Evolutionary conservation across 2,888 invertebrate genomes (phyloP).

Genomic region (Chalcosyrphus nemorum): DNA sequence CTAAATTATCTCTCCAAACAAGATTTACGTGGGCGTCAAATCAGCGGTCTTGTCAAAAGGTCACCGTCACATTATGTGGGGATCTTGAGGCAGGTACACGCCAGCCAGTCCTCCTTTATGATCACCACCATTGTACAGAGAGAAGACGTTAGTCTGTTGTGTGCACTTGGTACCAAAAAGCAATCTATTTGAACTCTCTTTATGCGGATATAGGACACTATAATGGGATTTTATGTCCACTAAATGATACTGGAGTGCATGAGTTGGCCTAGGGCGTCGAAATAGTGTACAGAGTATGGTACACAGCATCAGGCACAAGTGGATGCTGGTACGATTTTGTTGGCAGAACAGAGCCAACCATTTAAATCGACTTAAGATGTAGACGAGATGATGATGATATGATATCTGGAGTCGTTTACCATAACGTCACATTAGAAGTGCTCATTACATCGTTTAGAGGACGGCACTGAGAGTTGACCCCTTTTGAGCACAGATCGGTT

Average conservation of each 20-base stretch:
- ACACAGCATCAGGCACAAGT: conserved; percentile 22
- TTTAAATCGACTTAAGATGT: conserved; percentile 56
- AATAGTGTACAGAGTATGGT: conserved; percentile 31
- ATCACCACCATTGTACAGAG: conserved; percentile 12
- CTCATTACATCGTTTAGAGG: conserved; percentile 43
- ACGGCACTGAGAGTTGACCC: conserved; percentile 43
- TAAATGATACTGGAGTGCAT: conserved; percentile 71
- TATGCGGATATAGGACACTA: conserved; percentile 68
- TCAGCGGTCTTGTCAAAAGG: conserved; percentile 73
- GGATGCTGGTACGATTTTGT: conserved; percentile 12
- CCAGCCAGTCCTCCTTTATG: conserved; percentile 27
- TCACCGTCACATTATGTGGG: conserved; percentile 69
- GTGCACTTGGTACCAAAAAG: conserved; percentile 44
- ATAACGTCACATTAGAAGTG: conserved; percentile 69
- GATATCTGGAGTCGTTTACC: conserved; percentile 61
- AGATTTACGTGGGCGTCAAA: conserved; percentile 72
- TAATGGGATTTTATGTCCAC: conserved; percentile 73
- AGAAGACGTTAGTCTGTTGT: conserved; percentile 31
- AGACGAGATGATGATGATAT: conserved; percentile 64
- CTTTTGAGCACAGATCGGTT: conserved; percentile 25
- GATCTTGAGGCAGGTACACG: conserved; percentile 49
- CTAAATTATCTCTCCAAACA: conserved; percentile 72
- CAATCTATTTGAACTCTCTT: conserved; percentile 72
- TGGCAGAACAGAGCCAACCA: conserved; percentile 41
- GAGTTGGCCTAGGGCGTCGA: conserved; percentile 60